Base-by-base conservation (phyloP, 1,140 invertebrate genomes). In the Megathymus violae region DNA sequence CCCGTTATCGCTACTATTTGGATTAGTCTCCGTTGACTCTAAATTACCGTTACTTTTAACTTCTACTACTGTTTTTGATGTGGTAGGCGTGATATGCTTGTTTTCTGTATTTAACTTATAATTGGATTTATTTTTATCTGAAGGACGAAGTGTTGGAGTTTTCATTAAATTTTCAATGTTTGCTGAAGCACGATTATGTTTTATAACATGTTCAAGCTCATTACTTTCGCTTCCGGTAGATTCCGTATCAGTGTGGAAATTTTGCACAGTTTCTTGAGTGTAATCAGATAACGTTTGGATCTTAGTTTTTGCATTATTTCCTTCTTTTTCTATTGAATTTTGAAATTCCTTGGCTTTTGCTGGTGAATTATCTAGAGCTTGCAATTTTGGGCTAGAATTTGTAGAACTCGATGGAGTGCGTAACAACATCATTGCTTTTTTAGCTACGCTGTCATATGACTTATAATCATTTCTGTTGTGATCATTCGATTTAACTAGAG, bases 401-500 rank as follows among this genome's bases (percentile, higher is more conserved):
- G 46, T 34, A 4, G 84, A 88, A 16, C 64, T 78, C n/a, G 87
- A 78, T n/a, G 85, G 82, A 44, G 85, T 86, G 41, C 78, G 85
- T 34, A 88, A 46, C 51, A 88, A 60, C 38, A 71, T 58, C 46
- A 80, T 65, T 7, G 82, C 81, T 62, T 67, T 80, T 60, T 80
- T 83, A 9, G 78, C 69, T 1, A 89, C 72, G 46, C 75, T 70
- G 27, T 75, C 64, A 51, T 75, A 62, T 38, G 69, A 58, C 52
- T 75, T 82, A 16, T 66, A 50, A 27, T 74, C 63, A 7, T 67
- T 67, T 66, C 76, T 80, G 7, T 58, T 62, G 17, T 50, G 74
- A 60, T 93, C 83, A 77, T 88, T 78, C 60, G 78, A 51, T 77
- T 88, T 93, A 6, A 93, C 82, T 17, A 92, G 85, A 61, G 91